Conservation (phyloP, 2,888 invertebrate genomes). For the Sarcophaga subvicina region DNA sequence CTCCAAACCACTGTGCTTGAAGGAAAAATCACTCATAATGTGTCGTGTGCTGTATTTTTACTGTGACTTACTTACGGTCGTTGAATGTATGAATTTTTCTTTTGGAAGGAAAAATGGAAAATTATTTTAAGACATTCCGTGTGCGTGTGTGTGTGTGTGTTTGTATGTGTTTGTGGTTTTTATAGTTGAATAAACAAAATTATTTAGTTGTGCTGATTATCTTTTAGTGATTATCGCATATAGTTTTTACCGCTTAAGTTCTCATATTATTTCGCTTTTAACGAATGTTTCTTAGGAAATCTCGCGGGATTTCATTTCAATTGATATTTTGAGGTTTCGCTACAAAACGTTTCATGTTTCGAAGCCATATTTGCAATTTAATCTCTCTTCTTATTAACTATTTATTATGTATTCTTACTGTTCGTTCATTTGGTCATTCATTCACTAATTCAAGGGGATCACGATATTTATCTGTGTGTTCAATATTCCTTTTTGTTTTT, state of each 20-base stretch:
- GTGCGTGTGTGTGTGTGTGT: constrained; percentile 30
- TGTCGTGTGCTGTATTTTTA: background rate
- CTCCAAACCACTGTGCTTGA: background rate
- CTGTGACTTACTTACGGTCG: background rate
- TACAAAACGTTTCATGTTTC: constrained; percentile 33
- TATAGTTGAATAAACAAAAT: constrained; percentile 55
- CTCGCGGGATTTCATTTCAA: constrained; percentile 66
- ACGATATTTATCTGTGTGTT: no score
- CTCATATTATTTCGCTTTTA: constrained; percentile 26
- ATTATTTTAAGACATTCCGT: constrained; percentile 35
- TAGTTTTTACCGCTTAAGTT: constrained; percentile 66
- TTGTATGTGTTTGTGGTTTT: constrained; percentile 45
- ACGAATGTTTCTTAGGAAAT: constrained; percentile 41
- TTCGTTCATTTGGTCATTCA: background rate
- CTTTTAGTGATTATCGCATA: constrained; percentile 63
- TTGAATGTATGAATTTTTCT: background rate
- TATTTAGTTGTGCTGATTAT: constrained; percentile 60
- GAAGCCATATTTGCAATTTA: constrained; percentile 63
- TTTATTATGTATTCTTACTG: background rate
- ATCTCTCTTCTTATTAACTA: constrained; percentile 62
- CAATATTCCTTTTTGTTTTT: background rate
- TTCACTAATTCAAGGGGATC: no score
- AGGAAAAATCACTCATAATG: background rate
- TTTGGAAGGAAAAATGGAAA: constrained; percentile 37
- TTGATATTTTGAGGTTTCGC: constrained; percentile 55